Evolutionary conservation across 2,888 invertebrate genomes (phyloP), one percentile per base, ranked within the genome.

Genomic region (Pherbina coryleti): DNA sequence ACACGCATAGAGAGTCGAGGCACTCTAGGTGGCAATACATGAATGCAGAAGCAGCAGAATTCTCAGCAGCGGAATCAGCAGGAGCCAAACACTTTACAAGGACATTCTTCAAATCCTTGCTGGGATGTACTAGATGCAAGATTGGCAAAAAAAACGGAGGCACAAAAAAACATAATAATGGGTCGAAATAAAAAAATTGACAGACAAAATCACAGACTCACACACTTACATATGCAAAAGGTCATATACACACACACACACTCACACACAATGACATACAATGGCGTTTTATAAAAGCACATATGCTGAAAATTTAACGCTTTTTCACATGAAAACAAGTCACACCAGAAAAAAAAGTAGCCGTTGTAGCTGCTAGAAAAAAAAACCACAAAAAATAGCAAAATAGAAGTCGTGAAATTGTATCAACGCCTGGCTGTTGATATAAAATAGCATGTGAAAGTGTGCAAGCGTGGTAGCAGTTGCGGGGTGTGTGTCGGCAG

Each of bases 1-100:
- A 37, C 57, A 19, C 37, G 28, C 71, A 49, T 2, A 22, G 28
- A 49, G 0, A 22, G 1, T 3, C n/a, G 11, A 44, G 44, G 11
- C 11, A 44, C 44, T 44, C 11, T 44, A 44, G 44, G 14, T 44
- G 44, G 44, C 44, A 44, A 44, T 44, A 44, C 44, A 44, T 44
- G 44, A 11, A 44, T 44, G 44, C 44, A 44, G 11, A 44, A 44
- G 7, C 44, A 44, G 44, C 44, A 44, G 44, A 11, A 44, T 37
- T 37, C 37, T 44, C 44, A 44, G 11, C 64, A n/a, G 34, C 37
- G 37, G 37, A 44, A 44, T 11, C 44, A 44, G 44, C 64, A 3
- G 55, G 51, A 34, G 31, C 5, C 62, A 70, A 62, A 28, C 37
- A 49, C 28, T 69, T 51, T 51, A 28, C 69, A 69, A 69, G 69